Conservation (phyloP, 2,797 vertebrate species). For the Craterocephalus amniculus region DNA sequence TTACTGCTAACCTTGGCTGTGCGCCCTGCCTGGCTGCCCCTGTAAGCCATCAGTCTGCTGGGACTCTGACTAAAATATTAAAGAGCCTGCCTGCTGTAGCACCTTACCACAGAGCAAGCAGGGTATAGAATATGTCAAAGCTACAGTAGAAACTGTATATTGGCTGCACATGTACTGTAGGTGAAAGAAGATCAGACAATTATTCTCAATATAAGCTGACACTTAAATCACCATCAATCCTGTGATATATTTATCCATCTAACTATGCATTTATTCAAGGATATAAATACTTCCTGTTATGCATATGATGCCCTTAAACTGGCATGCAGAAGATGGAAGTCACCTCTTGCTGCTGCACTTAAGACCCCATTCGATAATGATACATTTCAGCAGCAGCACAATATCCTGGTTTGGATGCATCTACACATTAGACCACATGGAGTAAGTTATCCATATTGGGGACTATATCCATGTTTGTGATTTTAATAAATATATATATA, state of each 20-base stretch:
- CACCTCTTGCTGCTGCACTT: constrained; percentile 19
- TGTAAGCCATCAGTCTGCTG: constrained; percentile 74
- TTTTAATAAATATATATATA: too few species aligned
- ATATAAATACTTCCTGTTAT: constrained; percentile 45
- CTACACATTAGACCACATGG: not conserved
- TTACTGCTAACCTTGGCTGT: constrained; percentile 72
- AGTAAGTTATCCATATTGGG: not conserved
- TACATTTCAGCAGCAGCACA: constrained; percentile 6
- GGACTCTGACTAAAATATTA: constrained; percentile 77
- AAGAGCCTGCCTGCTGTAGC: constrained; percentile 59
- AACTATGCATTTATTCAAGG: constrained; percentile 12
- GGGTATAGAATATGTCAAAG: constrained; percentile 29
- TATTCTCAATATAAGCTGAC: constrained; percentile 47
- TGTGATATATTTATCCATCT: constrained; percentile 38
- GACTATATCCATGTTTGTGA: not conserved
- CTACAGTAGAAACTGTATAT: constrained; percentile 32
- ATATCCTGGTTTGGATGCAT: constrained; percentile 2
- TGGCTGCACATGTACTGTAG: constrained; percentile 25
- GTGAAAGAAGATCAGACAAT: constrained; percentile 36
- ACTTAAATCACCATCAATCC: constrained; percentile 33
- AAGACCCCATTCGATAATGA: not conserved
- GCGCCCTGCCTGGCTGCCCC: constrained; percentile 69
- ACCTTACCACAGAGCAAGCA: constrained; percentile 18
- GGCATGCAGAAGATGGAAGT: constrained; percentile 39
- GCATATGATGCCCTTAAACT: constrained; percentile 36